phyloP scores from a whole-genome alignment of 2,797 vertebrate species.

The Hipposideros larvatus region DNA sequence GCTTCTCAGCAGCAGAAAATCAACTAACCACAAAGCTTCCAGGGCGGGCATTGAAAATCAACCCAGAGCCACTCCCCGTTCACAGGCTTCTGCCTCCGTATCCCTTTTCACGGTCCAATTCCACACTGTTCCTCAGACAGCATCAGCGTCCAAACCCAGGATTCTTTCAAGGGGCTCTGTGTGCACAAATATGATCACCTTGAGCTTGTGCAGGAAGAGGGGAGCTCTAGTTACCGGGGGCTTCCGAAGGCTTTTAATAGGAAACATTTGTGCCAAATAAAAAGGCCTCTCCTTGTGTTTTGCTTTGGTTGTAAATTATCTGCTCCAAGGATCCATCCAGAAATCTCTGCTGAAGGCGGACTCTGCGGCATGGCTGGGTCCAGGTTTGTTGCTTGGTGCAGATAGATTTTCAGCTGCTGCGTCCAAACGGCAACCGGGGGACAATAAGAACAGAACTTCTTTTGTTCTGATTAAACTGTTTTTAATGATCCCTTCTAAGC shows the following conservation, averaged over 20 bases:
- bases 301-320: constrained; percentile 81
- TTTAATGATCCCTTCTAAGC: constrained; percentile 96
- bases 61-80: neutral
- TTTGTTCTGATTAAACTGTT: constrained; percentile 96
- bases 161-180: neutral
- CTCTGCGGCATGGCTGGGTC: constrained; percentile 77
- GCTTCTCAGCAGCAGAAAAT: constrained; percentile 73
- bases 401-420: constrained; percentile 89
- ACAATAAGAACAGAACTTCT: constrained; percentile 96
- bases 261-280: constrained; percentile 76
- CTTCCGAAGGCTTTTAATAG: constrained; percentile 77
- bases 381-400: constrained; percentile 84
- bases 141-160: neutral
- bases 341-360: constrained; percentile 76
- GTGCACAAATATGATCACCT: neutral
- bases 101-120: accelerated
- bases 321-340: constrained; percentile 80
- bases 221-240: constrained; percentile 64
- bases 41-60: neutral
- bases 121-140: neutral
- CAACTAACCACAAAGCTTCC: constrained; percentile 24
- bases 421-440: constrained; percentile 90
- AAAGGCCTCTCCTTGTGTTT: constrained; percentile 51
- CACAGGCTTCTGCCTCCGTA: accelerated
- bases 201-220: constrained; percentile 46